Evolutionary conservation across 2,113 vertebrate species (phyloP).

Genomic region (Struthio camelus): DNA sequence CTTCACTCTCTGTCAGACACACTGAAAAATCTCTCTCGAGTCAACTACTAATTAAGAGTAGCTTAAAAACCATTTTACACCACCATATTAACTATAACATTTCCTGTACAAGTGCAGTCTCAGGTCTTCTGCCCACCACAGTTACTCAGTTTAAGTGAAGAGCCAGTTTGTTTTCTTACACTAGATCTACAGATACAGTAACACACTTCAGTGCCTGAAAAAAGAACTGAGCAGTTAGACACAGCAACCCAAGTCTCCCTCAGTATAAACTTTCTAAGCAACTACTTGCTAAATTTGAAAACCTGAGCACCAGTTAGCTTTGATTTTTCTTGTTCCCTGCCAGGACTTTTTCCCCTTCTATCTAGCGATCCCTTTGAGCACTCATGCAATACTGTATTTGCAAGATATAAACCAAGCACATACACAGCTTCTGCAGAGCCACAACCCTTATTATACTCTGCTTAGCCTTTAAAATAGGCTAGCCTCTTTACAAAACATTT

Average conservation of each 20-base stretch:
- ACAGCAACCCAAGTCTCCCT: not conserved
- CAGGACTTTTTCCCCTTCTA: rapidly evolving
- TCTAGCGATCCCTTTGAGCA: not conserved
- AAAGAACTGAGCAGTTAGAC: not conserved
- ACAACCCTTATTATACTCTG: not conserved
- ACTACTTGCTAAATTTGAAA: not conserved
- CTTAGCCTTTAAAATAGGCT: not conserved
- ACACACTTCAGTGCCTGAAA: not conserved
- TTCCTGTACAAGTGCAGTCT: not conserved
- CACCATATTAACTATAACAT: not conserved
- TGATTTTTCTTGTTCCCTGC: not conserved
- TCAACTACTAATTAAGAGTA: not conserved
- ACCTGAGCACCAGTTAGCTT: not conserved
- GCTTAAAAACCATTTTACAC: not conserved
- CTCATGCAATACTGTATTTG: rapidly evolving
- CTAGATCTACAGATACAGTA: not conserved
- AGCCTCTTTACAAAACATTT: not conserved
- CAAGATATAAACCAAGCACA: not conserved
- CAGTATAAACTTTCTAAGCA: not conserved
- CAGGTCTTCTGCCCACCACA: not conserved
- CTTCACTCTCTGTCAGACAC: not conserved
- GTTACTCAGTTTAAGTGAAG: not conserved
- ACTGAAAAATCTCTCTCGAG: not conserved
- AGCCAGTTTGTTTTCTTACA: not conserved
- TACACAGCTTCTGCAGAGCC: rapidly evolving